Percentiles rank a stretch among this genome's conserved stretches.
Evolutionary conservation across 2,888 invertebrate genomes (phyloP).

Genomic region (Arrhopalites spinosus): DNA sequence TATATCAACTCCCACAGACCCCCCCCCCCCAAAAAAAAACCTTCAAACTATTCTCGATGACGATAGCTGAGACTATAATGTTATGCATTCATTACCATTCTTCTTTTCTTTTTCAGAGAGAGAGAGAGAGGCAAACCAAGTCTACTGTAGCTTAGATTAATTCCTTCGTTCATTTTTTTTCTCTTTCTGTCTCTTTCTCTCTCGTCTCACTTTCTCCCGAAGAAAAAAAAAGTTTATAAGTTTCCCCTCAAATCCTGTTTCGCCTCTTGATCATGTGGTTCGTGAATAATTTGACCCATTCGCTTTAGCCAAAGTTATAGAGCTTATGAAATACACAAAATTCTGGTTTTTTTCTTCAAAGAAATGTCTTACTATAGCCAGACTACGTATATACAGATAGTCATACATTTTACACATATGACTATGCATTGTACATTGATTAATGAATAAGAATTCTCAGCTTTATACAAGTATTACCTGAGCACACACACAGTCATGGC

Average conservation of each 20-base stretch:
- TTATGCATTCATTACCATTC: slow-evolving; percentile 12
- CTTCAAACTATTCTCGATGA: slow-evolving; percentile 5
- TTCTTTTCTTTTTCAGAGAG: not conserved
- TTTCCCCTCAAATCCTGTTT: too few relatives aligned
- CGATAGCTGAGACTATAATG: not conserved
- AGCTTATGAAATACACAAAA: too few relatives aligned
- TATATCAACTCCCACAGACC: not conserved
- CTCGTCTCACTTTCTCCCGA: not conserved
- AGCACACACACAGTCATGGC: too few relatives aligned
- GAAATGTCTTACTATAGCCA: not conserved
- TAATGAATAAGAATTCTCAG: too few relatives aligned
- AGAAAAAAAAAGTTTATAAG: not conserved
- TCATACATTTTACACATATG: not conserved
- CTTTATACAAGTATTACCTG: too few relatives aligned
- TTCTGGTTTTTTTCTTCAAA: too few relatives aligned
- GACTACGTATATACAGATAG: not conserved
- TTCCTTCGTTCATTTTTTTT: not conserved
- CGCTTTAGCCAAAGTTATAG: too few relatives aligned
- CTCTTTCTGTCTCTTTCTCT: not conserved
- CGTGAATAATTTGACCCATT: too few relatives aligned
- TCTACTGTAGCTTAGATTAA: not conserved
- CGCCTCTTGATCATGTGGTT: too few relatives aligned
- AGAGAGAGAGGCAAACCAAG: not conserved
- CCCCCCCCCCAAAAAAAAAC: slow-evolving; percentile 1
- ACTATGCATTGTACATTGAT: too few relatives aligned